These are phyloP conservation scores for Leucophenga montana DNA, from an alignment of 2,888 invertebrate species.

Conservation along the genomic window DNA sequence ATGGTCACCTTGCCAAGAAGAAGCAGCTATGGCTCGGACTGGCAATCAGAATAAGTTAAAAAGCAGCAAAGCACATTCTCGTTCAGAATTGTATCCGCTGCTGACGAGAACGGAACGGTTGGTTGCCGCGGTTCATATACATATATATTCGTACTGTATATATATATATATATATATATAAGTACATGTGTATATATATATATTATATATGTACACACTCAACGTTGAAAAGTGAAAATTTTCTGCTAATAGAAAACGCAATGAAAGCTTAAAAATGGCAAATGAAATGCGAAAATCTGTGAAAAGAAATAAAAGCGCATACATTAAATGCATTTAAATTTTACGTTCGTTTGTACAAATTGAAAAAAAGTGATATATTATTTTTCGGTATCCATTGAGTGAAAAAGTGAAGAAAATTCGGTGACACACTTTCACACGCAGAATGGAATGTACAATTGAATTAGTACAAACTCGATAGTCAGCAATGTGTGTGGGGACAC, in stretches of 20 bases:
- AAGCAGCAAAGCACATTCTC: background rate
- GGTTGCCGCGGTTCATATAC: constrained; percentile 59
- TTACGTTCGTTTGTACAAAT: no score
- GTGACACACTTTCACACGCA: constrained; percentile 43
- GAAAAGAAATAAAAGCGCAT: constrained; percentile 32
- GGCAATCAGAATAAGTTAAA: no score
- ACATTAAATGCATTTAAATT: background rate
- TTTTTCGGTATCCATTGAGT: constrained; percentile 44
- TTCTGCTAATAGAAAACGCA: constrained; percentile 35
- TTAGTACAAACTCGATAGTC: constrained; percentile 17
- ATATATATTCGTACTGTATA: constrained; percentile 46
- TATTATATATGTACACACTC: constrained; percentile 28
- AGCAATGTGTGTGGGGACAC: constrained; percentile 28
- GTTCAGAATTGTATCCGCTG: constrained; percentile 73
- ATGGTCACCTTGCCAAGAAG: no score
- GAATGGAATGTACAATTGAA: constrained; percentile 47
- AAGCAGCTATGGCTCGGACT: no score
- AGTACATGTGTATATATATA: constrained; percentile 24
- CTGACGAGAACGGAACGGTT: constrained; percentile 73
- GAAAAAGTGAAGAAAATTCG: constrained; percentile 42
- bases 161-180: constrained; percentile 41
- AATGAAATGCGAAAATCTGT: constrained; percentile 52
- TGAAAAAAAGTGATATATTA: constrained; percentile 1
- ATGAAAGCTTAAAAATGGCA: constrained; percentile 44
- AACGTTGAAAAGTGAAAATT: constrained; percentile 59